Percentiles rank a stretch among this genome's conserved stretches.
Evolutionary conservation across 2,888 invertebrate genomes (phyloP).

Genomic region (Incurvaria masculella): DNA sequence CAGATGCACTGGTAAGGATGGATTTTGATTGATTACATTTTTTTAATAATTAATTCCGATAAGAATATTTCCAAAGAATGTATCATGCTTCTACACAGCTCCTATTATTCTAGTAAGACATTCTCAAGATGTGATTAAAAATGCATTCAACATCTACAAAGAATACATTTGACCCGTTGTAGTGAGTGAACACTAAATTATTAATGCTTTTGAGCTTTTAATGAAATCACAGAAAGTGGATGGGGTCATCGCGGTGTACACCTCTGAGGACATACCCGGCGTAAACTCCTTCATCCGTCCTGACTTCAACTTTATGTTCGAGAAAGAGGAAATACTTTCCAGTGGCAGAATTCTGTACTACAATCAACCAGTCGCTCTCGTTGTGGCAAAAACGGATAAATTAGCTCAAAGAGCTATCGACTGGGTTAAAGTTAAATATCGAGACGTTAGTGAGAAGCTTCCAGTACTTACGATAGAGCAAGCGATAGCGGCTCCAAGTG

Average conservation of each 20-base stretch:
- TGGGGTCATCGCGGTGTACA: conserved; percentile 62
- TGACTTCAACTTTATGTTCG: conserved; percentile 30
- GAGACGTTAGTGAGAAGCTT: conserved; percentile 25
- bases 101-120: too few relatives aligned
- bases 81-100: too few relatives aligned
- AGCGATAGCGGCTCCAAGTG: conserved; percentile 40
- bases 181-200: too few relatives aligned
- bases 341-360: conserved; percentile 54
- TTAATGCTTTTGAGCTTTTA: conserved; percentile 4
- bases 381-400: conserved; percentile 59
- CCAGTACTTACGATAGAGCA: conserved; percentile 38
- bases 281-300: conserved; percentile 52
- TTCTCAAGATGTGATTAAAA: too few relatives aligned
- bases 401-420: conserved; percentile 55
- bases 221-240: conserved; percentile 54
- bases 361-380: conserved; percentile 67
- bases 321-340: conserved; percentile 52
- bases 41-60: too few relatives aligned
- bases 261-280: conserved; percentile 68
- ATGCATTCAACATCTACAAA: too few relatives aligned
- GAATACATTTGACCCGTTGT: too few relatives aligned
- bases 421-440: conserved; percentile 58
- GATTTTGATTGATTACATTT: conserved; percentile 6
- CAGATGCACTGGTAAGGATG: conserved; percentile 58
- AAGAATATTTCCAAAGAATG: too few relatives aligned